Evolutionary conservation across 2,113 vertebrate genomes (phyloP).

Genomic region (Coracopsis vasa): DNA sequence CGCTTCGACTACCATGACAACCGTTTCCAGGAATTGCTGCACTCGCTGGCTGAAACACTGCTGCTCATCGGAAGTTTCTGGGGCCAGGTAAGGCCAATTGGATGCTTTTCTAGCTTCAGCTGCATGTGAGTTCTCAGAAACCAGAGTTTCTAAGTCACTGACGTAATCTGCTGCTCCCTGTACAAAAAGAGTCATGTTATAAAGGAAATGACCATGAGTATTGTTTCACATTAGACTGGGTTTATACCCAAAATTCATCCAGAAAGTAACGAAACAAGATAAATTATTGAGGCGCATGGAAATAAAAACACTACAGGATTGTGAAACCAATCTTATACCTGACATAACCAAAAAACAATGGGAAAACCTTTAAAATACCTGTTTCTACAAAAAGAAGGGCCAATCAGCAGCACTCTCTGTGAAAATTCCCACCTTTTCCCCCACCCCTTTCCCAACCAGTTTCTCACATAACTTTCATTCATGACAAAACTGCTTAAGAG

Average conservation of each 20-base stretch:
- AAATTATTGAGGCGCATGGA: background rate
- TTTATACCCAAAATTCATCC: background rate
- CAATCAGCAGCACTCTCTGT: background rate
- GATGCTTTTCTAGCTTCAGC: background rate
- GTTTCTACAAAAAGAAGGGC: background rate
- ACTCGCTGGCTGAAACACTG: conserved; percentile 72
- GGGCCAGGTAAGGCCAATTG: conserved; percentile 63
- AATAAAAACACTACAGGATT: background rate
- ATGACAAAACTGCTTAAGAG: background rate
- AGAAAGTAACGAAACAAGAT: background rate
- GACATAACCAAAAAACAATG: background rate
- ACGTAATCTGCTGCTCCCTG: background rate
- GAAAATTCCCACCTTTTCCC: background rate
- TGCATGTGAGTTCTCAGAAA: background rate
- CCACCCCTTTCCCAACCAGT: background rate
- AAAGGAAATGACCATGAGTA: background rate
- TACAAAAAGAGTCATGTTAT: background rate
- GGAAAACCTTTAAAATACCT: background rate
- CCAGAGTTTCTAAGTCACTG: background rate
- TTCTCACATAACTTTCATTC: background rate
- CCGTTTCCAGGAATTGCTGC: conserved; percentile 78
- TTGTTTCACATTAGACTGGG: background rate
- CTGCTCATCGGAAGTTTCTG: conserved; percentile 46
- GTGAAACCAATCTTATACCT: background rate
- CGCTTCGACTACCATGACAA: conserved; percentile 86